These are phyloP conservation scores for Perognathus longimembris DNA, from an alignment of 2,113 vertebrate species.

Conservation along the genomic window DNA sequence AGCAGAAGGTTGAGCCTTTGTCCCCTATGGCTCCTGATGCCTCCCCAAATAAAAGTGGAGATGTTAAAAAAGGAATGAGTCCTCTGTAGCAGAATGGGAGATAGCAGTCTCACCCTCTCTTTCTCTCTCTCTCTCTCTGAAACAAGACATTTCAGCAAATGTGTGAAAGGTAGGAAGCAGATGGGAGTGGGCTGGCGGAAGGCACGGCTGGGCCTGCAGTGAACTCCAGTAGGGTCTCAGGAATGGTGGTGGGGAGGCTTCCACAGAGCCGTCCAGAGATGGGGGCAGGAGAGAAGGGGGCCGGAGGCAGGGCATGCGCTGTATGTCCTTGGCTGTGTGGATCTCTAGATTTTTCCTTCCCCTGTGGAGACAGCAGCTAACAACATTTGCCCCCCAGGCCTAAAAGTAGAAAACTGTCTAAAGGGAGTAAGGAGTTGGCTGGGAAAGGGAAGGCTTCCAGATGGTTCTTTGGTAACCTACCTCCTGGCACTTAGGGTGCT, in stretches of 20 bases:
- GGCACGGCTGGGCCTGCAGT: slow-evolving; percentile 30
- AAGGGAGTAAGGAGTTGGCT: background rate
- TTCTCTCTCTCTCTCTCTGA: background rate
- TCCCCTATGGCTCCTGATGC: background rate
- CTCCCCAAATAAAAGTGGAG: slow-evolving; percentile 24
- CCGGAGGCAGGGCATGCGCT: background rate
- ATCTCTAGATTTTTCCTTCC: background rate
- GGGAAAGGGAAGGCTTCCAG: background rate
- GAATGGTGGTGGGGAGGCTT: background rate
- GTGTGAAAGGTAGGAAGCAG: slow-evolving; percentile 63
- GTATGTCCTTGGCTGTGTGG: background rate
- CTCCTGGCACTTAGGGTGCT: background rate
- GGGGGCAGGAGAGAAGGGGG: background rate
- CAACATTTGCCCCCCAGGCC: background rate
- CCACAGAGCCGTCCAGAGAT: background rate
- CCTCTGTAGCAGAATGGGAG: slow-evolving; percentile 32
- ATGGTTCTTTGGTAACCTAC: background rate
- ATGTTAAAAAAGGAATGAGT: slow-evolving; percentile 6
- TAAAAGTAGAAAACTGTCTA: background rate
- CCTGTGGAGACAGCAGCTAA: background rate
- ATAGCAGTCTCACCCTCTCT: slow-evolving; percentile 19
- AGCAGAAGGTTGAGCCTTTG: background rate
- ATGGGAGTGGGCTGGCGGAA: slow-evolving; percentile 45
- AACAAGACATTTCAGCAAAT: slow-evolving; percentile 66
- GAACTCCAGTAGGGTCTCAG: background rate